Evolutionary conservation across 1,140 invertebrate species (phyloP), one percentile per base, ranked within the genome.

Genomic region (Drosophila nikananu): DNA sequence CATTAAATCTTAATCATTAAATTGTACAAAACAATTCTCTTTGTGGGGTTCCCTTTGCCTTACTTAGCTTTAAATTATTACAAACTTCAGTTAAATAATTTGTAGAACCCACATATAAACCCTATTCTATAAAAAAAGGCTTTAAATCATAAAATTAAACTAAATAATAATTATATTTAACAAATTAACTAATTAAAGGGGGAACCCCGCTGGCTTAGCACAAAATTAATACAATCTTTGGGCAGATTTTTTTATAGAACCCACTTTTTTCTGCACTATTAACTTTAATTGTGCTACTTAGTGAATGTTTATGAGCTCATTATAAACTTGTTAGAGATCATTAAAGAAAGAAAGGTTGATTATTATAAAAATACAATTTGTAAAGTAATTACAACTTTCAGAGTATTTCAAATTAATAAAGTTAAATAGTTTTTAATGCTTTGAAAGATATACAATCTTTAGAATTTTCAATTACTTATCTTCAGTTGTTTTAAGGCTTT

Each of bases 21-120:
- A 21, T 46, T 23, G 23, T 15, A 21, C 7, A 27, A n/a, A 27
- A 41, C n/a, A 37, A 41, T 30, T 27, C 2, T 17, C 8, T 21
- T 5, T n/a, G 37, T 25, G 54, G 32, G 32, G 5, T 21, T 9
- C 13, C n/a, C 51, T 13, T 19, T 32, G 4, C 4, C 9, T 25
- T 25, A 4, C 9, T 30, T n/a, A 49, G 44, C 59, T n/a, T 15
- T 13, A 59, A 64, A 41, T 58, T 59, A 21, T 59, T 41, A 13
- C 23, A 27, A 35, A 13, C 25, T 30, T 5, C 19, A 35, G 52
- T 17, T 7, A 6, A 2, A 10, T 4, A 23, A 60, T 42, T 23
- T 41, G 30, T 23, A 65, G 27, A 60, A 42, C 12, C 12, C 37
- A 30, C 37, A 1, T 30, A 30, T 30, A 30, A 30, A 30, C 8